These are phyloP conservation scores for Euthynnus affinis DNA, from an alignment of 2,797 vertebrate species.

Conservation along the genomic window DNA sequence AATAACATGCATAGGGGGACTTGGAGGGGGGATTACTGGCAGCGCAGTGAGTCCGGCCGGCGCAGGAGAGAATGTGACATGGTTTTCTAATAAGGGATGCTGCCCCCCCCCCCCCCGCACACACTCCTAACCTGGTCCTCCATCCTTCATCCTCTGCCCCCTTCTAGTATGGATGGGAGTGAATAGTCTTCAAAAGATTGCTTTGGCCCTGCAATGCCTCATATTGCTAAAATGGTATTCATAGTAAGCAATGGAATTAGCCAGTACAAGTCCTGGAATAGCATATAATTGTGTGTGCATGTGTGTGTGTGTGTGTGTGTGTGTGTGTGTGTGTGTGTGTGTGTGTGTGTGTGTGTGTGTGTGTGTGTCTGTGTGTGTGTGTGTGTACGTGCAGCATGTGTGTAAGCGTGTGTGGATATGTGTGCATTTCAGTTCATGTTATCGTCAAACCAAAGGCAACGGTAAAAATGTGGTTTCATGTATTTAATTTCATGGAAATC, in stretches of 20 bases:
- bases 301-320: slow-evolving; percentile 6
- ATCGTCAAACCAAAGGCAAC: slow-evolving; percentile 62
- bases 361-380: neutral
- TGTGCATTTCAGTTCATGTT: slow-evolving; percentile 48
- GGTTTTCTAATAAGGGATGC: slow-evolving; percentile 99
- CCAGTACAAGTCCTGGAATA: slow-evolving; percentile 61
- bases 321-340: neutral
- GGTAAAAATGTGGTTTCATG: slow-evolving; percentile 69
- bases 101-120: slow-evolving; percentile 41
- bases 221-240: slow-evolving; percentile 80
- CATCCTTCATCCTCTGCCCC: slow-evolving; percentile 51
- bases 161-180: slow-evolving; percentile 70
- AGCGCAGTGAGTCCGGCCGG: slow-evolving; percentile 89
- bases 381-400: slow-evolving; percentile 1
- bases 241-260: slow-evolving; percentile 77
- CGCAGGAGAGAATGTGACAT: slow-evolving; percentile 97
- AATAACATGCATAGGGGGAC: slow-evolving; percentile 98
- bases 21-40: slow-evolving; percentile 97
- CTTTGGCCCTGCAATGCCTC: slow-evolving; percentile 66
- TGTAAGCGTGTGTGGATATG: neutral
- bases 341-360: neutral
- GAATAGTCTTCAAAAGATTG: slow-evolving; percentile 79
- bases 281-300: slow-evolving; percentile 33
- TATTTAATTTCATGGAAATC: slow-evolving; percentile 84
- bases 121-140: slow-evolving; percentile 58